Conservation (phyloP, 1,140 invertebrate genomes). For the Metopolophium dirhodum region DNA sequence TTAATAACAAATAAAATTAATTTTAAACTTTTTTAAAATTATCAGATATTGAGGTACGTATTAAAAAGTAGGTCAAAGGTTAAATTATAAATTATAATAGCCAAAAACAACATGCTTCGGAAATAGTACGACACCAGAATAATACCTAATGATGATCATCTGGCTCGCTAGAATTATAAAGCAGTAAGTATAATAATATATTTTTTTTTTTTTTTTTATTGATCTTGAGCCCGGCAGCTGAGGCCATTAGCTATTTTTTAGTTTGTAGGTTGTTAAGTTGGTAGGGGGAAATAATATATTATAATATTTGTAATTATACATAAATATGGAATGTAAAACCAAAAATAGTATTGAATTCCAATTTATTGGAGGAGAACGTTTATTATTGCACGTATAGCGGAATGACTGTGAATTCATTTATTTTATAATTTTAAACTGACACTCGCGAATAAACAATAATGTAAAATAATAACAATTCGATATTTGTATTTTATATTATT, state of each 20-base stretch:
- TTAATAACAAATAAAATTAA: no score
- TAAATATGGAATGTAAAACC: background rate
- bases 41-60: no score
- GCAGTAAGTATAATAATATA: background rate
- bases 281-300: no score
- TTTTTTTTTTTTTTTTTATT: no score
- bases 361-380: background rate
- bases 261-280: no score
- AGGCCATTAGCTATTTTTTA: no score
- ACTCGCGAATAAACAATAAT: background rate
- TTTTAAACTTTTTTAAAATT: no score
- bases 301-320: background rate
- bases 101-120: background rate
- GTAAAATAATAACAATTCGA: background rate
- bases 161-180: rapidly evolving
- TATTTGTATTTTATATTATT: background rate
- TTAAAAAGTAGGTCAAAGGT: background rate
- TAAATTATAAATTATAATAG: background rate
- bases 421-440: background rate
- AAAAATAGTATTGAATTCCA: background rate
- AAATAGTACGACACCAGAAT: background rate
- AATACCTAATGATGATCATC: background rate
- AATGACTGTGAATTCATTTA: background rate
- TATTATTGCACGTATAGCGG: background rate
- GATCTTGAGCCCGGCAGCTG: no score